These are phyloP conservation scores for Brevimyrus niger DNA, from an alignment of 2,113 vertebrate species.

Conservation along the genomic window DNA sequence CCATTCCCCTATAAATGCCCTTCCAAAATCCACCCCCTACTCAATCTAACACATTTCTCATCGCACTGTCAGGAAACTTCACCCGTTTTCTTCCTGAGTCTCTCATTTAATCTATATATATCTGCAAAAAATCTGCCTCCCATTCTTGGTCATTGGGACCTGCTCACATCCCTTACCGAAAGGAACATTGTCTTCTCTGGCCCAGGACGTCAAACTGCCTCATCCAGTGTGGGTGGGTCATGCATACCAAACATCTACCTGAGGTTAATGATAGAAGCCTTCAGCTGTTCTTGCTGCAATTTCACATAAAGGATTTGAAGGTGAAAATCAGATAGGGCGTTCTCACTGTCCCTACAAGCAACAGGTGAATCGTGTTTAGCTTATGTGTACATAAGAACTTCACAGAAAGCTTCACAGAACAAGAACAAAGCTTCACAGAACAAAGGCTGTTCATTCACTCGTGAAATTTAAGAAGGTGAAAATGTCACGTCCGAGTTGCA, in stretches of 20 bases:
- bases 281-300: background rate
- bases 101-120: background rate
- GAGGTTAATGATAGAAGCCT: background rate
- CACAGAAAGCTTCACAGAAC: too few species aligned
- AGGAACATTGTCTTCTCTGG: constrained; percentile 21
- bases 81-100: background rate
- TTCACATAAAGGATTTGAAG: background rate
- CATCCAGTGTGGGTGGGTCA: constrained; percentile 26
- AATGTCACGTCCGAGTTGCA: background rate
- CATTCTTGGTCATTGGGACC: constrained; percentile 46
- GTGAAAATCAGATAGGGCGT: background rate
- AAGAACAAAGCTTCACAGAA: too few species aligned
- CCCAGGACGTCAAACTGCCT: constrained; percentile 48
- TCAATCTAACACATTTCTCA: background rate
- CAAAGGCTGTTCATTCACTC: background rate
- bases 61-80: background rate
- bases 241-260: background rate
- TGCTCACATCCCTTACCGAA: constrained; percentile 34
- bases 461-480: background rate
- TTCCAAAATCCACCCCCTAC: background rate
- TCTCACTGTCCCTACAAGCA: background rate
- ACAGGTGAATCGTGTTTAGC: background rate
- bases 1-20: background rate
- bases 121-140: constrained; percentile 67
- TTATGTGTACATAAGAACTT: background rate